phyloP scores from a whole-genome alignment of 1,140 invertebrate genomes.

The Chymomyza costata region DNA sequence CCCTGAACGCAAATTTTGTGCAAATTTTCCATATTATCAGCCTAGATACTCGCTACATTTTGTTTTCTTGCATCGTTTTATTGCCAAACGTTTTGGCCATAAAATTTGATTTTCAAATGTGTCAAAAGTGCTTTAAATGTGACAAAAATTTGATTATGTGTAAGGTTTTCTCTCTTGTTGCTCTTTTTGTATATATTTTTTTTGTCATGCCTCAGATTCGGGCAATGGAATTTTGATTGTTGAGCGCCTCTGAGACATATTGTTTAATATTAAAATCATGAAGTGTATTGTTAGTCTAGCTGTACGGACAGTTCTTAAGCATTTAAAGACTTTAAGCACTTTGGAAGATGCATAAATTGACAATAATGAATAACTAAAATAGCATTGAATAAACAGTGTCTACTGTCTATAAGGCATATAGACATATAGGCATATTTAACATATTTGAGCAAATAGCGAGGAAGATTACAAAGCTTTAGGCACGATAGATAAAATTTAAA shows the following conservation, averaged over 20 bases:
- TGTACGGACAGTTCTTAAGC: too few relatives aligned
- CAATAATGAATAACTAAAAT: too few relatives aligned
- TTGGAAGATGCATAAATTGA: too few relatives aligned
- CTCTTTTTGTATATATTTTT: slow-evolving; percentile 2
- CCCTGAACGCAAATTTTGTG: slow-evolving; percentile 55
- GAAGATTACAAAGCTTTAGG: too few relatives aligned
- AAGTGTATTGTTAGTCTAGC: slow-evolving; percentile 8
- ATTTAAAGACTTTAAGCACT: too few relatives aligned
- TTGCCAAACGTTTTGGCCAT: slow-evolving; percentile 41
- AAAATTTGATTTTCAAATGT: slow-evolving; percentile 67
- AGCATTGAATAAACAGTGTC: too few relatives aligned
- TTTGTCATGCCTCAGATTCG: slow-evolving; percentile 3
- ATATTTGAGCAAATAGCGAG: too few relatives aligned
- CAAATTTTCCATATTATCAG: slow-evolving; percentile 61
- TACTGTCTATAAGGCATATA: too few relatives aligned
- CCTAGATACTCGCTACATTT: slow-evolving; percentile 23
- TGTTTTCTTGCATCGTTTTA: slow-evolving; percentile 30
- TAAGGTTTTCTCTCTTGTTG: too few relatives aligned
- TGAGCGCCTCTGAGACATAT: slow-evolving; percentile 31
- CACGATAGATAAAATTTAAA: too few relatives aligned
- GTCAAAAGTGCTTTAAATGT: slow-evolving; percentile 66
- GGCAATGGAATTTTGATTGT: slow-evolving; percentile 46
- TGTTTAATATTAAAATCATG: slow-evolving; percentile 24
- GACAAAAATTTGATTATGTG: slow-evolving; percentile 56
- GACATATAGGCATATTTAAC: too few relatives aligned